Percentiles rank a stretch among this genome's conserved stretches.
Conservation (phyloP, 53 echinoderm and acorn worm genomes). For the Henricia sp. region DNA sequence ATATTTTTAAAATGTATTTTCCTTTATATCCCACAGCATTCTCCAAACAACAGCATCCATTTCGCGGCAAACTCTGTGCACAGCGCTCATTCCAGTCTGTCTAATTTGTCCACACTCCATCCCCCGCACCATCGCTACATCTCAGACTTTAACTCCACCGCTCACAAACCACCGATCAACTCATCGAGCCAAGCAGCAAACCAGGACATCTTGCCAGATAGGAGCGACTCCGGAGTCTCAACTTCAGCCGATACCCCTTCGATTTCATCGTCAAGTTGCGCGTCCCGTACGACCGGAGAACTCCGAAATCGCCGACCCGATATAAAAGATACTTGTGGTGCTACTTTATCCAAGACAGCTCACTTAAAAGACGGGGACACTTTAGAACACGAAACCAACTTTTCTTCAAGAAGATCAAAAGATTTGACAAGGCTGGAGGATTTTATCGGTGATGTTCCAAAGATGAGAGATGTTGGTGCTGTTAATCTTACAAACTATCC, state of each 20-base stretch:
- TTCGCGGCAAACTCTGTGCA: slow-evolving; percentile 7
- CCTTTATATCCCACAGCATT: slow-evolving; percentile 2
- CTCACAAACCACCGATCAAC: not conserved
- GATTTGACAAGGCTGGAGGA: no score
- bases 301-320: not conserved
- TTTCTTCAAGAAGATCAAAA: no score
- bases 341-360: not conserved
- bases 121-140: slow-evolving; percentile 35
- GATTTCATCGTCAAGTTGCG: slow-evolving; percentile 8
- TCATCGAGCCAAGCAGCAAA: slow-evolving; percentile 8
- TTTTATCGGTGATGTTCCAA: no score
- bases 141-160: not conserved
- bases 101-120: slow-evolving; percentile 20
- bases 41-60: slow-evolving; percentile 28
- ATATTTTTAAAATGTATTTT: not conserved
- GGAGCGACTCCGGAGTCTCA: slow-evolving; percentile 49
- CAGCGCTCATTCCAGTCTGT: slow-evolving; percentile 24
- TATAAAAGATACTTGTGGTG: not conserved
- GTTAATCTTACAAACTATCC: no score
- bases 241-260: slow-evolving; percentile 27
- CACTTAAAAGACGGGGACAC: not conserved
- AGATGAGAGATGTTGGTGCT: no score
- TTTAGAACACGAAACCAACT: not conserved
- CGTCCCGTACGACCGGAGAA: not conserved
- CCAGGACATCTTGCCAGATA: slow-evolving; percentile 48